Evolutionary conservation across 2,797 vertebrate genomes (phyloP).

Genomic region (Coregonus sp.): DNA sequence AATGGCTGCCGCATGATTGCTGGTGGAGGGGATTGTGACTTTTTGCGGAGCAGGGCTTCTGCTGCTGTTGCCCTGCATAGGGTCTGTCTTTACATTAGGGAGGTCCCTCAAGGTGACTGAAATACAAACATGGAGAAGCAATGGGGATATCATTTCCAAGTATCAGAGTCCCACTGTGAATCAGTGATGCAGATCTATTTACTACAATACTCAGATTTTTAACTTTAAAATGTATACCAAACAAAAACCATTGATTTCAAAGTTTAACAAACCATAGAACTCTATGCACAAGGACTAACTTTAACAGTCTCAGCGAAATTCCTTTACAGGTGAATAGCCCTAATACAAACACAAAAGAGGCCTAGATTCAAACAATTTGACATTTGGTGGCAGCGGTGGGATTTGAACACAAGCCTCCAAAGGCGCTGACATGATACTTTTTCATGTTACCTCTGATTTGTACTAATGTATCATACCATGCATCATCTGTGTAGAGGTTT

Average conservation of each 20-base stretch:
- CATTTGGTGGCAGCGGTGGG: too few relatives aligned
- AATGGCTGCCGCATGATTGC: slow-evolving; percentile 59
- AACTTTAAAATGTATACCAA: too few relatives aligned
- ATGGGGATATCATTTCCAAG: not conserved
- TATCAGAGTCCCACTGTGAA: not conserved
- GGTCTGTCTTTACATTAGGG: slow-evolving; percentile 54
- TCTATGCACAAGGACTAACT: too few relatives aligned
- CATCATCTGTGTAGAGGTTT: not conserved
- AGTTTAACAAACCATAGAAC: too few relatives aligned
- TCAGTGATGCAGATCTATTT: too few relatives aligned
- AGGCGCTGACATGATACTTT: not conserved
- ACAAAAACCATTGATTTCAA: too few relatives aligned
- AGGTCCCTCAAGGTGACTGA: slow-evolving; percentile 70
- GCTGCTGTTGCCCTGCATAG: slow-evolving; percentile 39
- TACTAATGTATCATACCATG: not conserved
- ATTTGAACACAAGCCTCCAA: too few relatives aligned
- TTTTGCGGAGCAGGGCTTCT: slow-evolving; percentile 46
- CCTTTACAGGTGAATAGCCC: too few relatives aligned
- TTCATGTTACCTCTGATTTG: not conserved
- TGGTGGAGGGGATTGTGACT: slow-evolving; percentile 45
- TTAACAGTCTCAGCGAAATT: too few relatives aligned
- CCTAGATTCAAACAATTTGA: too few relatives aligned
- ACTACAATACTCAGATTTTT: too few relatives aligned
- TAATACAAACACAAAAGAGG: too few relatives aligned
- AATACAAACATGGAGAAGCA: slow-evolving; percentile 23